phyloP scores from a whole-genome alignment of 2,113 vertebrate genomes.

The Psettodes erumei region DNA sequence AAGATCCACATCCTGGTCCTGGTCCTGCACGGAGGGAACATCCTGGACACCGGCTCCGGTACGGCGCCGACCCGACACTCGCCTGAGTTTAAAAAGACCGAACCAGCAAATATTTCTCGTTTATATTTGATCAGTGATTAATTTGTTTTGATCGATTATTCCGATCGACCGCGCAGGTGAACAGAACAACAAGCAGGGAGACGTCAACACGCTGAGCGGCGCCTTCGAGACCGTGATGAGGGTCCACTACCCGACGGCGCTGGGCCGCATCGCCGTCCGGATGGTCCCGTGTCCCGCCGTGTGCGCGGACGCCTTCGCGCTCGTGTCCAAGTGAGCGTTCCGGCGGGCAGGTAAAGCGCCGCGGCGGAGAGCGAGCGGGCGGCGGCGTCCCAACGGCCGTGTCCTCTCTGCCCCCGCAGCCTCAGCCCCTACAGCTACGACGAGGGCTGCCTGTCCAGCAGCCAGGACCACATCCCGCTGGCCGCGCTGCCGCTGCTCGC shows the following conservation, averaged over 20 bases:
- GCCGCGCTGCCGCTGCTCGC: slow-evolving; percentile 95
- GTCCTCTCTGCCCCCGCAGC: slow-evolving; percentile 75
- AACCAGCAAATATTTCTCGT: background rate
- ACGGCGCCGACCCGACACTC: background rate
- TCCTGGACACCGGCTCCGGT: slow-evolving; percentile 92
- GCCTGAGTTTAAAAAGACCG: too few relatives aligned
- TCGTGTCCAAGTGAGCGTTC: slow-evolving; percentile 91
- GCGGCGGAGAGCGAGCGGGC: too few relatives aligned
- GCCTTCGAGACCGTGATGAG: slow-evolving; percentile 96
- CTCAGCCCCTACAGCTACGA: slow-evolving; percentile 97
- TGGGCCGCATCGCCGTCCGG: slow-evolving; percentile 91
- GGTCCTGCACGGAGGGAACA: slow-evolving; percentile 96
- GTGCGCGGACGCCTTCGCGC: slow-evolving; percentile 93
- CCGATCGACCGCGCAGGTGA: too few relatives aligned
- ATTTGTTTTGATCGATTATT: too few relatives aligned
- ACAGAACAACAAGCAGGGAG: slow-evolving; percentile 94
- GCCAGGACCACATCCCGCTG: slow-evolving; percentile 97
- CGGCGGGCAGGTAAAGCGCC: background rate
- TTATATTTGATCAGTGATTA: background rate
- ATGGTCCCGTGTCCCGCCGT: slow-evolving; percentile 95
- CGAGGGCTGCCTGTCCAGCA: slow-evolving; percentile 94
- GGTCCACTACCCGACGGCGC: slow-evolving; percentile 93
- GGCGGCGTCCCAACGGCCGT: too few relatives aligned
- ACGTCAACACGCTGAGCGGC: slow-evolving; percentile 91
- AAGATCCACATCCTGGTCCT: slow-evolving; percentile 92